Base-by-base conservation (phyloP, 2,113 vertebrate genomes). In the Corythoichthys intestinalis region DNA sequence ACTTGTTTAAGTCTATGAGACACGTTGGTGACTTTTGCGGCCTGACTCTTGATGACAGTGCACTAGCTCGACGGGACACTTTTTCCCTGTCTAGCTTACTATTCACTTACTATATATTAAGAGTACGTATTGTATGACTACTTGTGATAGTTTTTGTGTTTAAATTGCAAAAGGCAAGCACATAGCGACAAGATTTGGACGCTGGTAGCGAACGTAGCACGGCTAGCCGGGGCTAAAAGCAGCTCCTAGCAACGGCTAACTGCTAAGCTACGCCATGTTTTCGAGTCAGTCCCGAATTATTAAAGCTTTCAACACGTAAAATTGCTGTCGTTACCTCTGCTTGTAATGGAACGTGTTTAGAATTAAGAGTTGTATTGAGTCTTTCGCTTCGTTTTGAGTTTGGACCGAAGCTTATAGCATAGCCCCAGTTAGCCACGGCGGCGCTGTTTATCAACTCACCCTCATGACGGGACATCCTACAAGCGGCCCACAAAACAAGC, bases 401-500 rank as follows among this genome's bases (percentile, higher is more conserved):
- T 34, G 20, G 35, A 35, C 78, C 85, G 80, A 73, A 15, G 75
- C 76, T 83, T 82, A 76, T 6, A 67, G 80, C 76, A 10, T 85
- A 86, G 77, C 80, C 53, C 69, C 49, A 71, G 79, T 75, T 79
- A 85, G 72, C 77, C 78, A 72, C 84, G 70, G 61, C 71, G 73
- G 75, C 80, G 74, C 71, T 76, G 81, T 76, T 78, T 81, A 69
- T 85, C 77, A 71, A 87, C 92, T 92, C 90, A 94, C 94, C 94
- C 92, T 94, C 94, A 94, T 95, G 94, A 92, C 94, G 93, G 93
- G 93, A 95, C 94, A 95, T 94, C 92, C 92, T 95, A 92, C 86
- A 91, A 87, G 86, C 89, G 83, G 56, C 56, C 56, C 56, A 81
- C 73, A 71, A 79, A 86, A 75, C 92, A 89, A 58, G 89, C 87